Base-by-base conservation (phyloP, 2,797 vertebrate genomes). In the Trichosurus vulpecula region DNA sequence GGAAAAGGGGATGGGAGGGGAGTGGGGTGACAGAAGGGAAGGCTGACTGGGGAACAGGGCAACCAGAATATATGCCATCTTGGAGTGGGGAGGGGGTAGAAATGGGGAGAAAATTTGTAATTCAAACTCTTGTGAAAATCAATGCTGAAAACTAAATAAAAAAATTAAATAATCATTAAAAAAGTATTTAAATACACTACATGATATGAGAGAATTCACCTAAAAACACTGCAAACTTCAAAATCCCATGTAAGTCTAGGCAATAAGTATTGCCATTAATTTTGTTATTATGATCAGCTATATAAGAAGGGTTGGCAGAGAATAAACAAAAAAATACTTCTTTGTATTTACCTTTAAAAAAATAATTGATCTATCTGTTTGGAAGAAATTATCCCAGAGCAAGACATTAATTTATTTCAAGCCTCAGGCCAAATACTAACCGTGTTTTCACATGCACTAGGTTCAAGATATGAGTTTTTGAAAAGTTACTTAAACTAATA, bases 331-430 rank as follows among this genome's bases (percentile, higher is more conserved):
- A 81, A 47, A 81, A 53, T 9, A n/a, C 41, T 41, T 22, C 41
- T n/a, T 81, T 47, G 6, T 81, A 47, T 47, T 19, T 81, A 25
- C n/a, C 19, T 81, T 74, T 29, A 31, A n/a, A 81, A 51, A 96
- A 97, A 94, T 89, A 90, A 94, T 81, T 61, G 53, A 31, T 52
- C 54, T 52, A 66, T n/a, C 13, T 56, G 47, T 13, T 58, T 35
- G 74, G 10, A 91, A 90, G 52, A 95, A 94, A 35, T 19, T 41
- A 81, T 47, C 6, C 3, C 92, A 89, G 8, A 56, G n/a, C 19
- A 25, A 41, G 47, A n/a, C 54, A 90, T 3, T 16, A 8, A 27
- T 93, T n/a, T 52, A 54, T 91, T 92, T 90, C 52, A 93, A 87
- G 30, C 61, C 47, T 90, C n/a, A 35, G n/a, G 6, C 30, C 5